Percentiles rank a stretch among this genome's conserved stretches.
phyloP scores from a whole-genome alignment of 1,140 invertebrate genomes.

The Limonius californicus region DNA sequence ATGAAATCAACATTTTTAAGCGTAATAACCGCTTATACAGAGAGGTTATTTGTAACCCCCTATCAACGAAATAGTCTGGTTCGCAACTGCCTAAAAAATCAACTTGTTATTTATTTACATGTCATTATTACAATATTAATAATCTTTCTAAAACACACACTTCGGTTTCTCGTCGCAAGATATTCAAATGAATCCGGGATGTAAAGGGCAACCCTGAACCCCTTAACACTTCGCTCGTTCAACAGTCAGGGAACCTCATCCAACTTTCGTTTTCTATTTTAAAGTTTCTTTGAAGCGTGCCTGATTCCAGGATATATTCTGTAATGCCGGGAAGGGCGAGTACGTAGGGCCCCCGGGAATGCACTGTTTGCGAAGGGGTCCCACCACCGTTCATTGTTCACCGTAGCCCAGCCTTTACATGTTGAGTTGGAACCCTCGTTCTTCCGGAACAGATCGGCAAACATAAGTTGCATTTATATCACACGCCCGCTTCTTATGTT shows the following conservation, averaged over 20 bases:
- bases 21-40: too few relatives aligned
- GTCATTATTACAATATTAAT: too few relatives aligned
- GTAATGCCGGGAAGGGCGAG: background rate
- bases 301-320: constrained; percentile 2
- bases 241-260: too few relatives aligned
- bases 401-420: background rate
- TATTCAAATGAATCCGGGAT: background rate
- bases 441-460: background rate
- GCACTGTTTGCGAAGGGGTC: background rate
- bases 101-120: too few relatives aligned
- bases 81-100: too few relatives aligned
- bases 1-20: too few relatives aligned
- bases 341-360: constrained; percentile 1
- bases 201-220: too few relatives aligned
- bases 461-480: constrained; percentile 9
- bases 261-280: constrained; percentile 9
- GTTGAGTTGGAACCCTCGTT: constrained; percentile 3
- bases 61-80: too few relatives aligned
- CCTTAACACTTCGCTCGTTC: too few relatives aligned
- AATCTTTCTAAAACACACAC: too few relatives aligned
- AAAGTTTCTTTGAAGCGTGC: constrained; percentile 14
- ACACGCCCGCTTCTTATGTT: background rate
- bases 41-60: too few relatives aligned
- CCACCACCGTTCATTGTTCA: constrained; percentile 1
- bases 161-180: too few relatives aligned